Conservation (phyloP, 2,888 invertebrate species). For the Neoitamus cyanurus region DNA sequence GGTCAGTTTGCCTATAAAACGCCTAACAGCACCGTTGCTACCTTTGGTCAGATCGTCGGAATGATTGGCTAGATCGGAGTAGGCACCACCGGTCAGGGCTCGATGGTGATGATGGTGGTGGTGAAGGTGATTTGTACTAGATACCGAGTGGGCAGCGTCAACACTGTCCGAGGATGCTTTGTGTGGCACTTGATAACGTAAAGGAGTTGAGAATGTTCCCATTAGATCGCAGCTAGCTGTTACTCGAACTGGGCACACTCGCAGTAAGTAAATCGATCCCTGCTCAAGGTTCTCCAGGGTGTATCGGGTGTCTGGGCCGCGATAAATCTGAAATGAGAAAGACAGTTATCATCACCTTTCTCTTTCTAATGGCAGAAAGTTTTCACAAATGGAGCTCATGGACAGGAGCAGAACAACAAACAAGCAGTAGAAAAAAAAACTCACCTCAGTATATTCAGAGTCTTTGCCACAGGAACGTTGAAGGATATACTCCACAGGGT, state of each 20-base stretch:
- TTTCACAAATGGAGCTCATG: no score
- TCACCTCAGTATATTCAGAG: conserved; percentile 74
- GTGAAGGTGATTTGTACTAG: conserved; percentile 48
- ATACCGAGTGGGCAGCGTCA: conserved; percentile 52
- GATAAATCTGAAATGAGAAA: conserved; percentile 71
- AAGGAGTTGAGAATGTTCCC: conserved; percentile 77
- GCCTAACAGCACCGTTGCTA: conserved; percentile 62
- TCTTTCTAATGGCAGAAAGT: not conserved
- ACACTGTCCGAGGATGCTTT: conserved; percentile 54
- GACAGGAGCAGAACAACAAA: not conserved
- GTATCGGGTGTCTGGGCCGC: conserved; percentile 73
- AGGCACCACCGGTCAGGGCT: conserved; percentile 40
- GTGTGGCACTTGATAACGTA: conserved; percentile 67
- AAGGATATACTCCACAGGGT: conserved; percentile 79
- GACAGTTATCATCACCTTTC: not conserved
- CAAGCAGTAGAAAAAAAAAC: conserved; percentile 48
- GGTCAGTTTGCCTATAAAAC: conserved; percentile 64
- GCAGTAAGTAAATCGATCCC: conserved; percentile 79
- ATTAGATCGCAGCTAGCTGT: conserved; percentile 70
- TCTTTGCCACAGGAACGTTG: conserved; percentile 74
- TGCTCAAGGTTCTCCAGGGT: conserved; percentile 77
- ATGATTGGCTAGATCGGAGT: conserved; percentile 13
- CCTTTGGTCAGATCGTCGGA: conserved; percentile 50
- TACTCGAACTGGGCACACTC: conserved; percentile 81
- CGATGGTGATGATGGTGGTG: conserved; percentile 45